Evolutionary conservation across 2,888 invertebrate genomes (phyloP), one percentile per base, ranked within the genome.

Genomic region (Lasioglossum calceatum): DNA sequence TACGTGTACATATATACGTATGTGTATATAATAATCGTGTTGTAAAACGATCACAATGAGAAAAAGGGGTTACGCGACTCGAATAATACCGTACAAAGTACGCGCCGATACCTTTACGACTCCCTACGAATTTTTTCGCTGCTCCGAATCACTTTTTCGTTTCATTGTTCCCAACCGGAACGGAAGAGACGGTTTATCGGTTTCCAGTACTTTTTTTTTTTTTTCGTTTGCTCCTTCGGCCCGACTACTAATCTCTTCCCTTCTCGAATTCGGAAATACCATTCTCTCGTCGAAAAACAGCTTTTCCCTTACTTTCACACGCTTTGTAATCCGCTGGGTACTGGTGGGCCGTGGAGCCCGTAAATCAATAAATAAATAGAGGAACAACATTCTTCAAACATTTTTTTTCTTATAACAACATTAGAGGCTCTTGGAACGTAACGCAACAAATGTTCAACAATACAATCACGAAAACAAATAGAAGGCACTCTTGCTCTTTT

Each of bases 401-500:
- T 90, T 90, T 88, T 88, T 44, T 89, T 86, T 91, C 84, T 88
- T 92, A 92, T 92, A 93, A 94, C 94, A 93, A 94, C 92, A 91
- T 92, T 95, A 94, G 94, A 95, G 94, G 93, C 94, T 95, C 93
- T 94, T 92, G 93, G 94, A 94, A 95, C 95, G 92, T 94, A 95
- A 95, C 93, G 92, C 93, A 95, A 95, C 93, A 94, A 94, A 95
- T 94, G 92, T 93, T 94, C 93, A 95, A 94, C 94, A 93, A 94
- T 94, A 94, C 93, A 94, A 94, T 92, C 92, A 95, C 94, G 91
- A 93, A 94, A 95, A 95, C 94, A 95, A 95, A 94, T 94, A 95
- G 95, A 95, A 95, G 95, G 95, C 95, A 95, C 95, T 95, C 95
- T 93, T 94, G 92, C 92, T 79, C 64, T 85, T 77, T 77, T 70